Base-by-base conservation (phyloP, 2,797 vertebrate species). In the Manis pentadactyla region DNA sequence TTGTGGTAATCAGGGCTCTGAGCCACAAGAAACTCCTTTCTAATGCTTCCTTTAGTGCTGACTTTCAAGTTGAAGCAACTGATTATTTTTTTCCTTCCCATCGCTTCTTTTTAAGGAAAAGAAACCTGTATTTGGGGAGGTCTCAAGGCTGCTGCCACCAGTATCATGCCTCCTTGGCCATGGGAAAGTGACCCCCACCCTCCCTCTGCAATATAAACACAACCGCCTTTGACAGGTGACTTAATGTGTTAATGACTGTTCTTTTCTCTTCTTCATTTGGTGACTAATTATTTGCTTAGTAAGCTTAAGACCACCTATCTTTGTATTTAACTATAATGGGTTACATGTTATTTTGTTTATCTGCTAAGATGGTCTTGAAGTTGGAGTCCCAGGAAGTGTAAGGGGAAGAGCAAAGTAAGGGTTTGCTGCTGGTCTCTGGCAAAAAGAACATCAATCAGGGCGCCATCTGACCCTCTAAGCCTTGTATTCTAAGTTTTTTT, bases 1-100 rank as follows among this genome's bases (percentile, higher is more conserved):
- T 99, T 99, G 98, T 98, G 98, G 98, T 98, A 98, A 98, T 98
- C 98, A 98, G 98, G 98, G 98, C 98, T 98, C 98, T 95, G 97
- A 98, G 98, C 99, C 98, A 98, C 98, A 98, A 98, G 98, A 98
- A 98, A 98, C 98, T 94, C 95, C 98, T 97, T 97, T 97, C 98
- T 98, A 98, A 98, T 98, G 98, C 98, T 97, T 98, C 98, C 98
- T 98, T 97, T 96, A 98, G 98, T 98, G 95, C 98, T 97, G 98
- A 98, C 98, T 98, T 98, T 98, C 98, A 98, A 98, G 97, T 98
- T 97, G 98, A 98, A 98, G 98, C 97, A 98, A 97, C 98, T 97
- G 97, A 97, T 98, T 98, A 96, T 97, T 92, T 63, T 49, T 87
- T 90, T 29, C 5, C 17, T 37, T 61, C 1, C 7, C 4, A 3